phyloP scores from a whole-genome alignment of 2,113 vertebrate genomes.

The Sylvietta virens region DNA sequence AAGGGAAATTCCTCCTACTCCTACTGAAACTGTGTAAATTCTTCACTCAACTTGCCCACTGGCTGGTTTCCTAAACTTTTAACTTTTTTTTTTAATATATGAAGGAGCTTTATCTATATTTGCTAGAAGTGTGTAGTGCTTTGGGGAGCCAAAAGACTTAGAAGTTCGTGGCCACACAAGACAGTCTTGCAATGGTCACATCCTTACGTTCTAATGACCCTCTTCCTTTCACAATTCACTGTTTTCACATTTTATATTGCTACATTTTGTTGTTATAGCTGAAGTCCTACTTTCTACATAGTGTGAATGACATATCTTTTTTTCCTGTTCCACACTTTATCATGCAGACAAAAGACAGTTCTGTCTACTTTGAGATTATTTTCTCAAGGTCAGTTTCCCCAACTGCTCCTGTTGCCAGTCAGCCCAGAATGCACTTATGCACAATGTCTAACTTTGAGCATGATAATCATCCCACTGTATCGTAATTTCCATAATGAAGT shows the following conservation, averaged over 20 bases:
- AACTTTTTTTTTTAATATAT: background rate
- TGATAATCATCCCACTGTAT: background rate
- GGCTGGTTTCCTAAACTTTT: background rate
- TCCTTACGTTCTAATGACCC: background rate
- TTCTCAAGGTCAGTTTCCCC: constrained; percentile 13
- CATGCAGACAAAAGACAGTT: background rate
- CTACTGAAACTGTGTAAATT: background rate
- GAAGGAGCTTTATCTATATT: background rate
- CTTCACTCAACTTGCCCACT: background rate
- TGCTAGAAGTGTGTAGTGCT: background rate
- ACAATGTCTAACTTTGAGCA: background rate
- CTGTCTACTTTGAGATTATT: background rate
- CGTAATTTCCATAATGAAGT: constrained; percentile 37
- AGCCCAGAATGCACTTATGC: background rate
- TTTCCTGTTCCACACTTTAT: background rate
- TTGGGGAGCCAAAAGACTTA: background rate
- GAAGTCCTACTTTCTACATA: background rate
- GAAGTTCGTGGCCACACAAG: background rate
- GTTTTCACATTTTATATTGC: background rate
- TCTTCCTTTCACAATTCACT: background rate
- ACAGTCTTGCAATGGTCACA: background rate
- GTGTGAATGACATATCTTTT: background rate
- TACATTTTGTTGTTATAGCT: background rate
- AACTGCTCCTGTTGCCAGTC: background rate
- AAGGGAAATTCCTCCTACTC: background rate